Evolutionary conservation across 2,113 vertebrate species (phyloP).

Genomic region (Dromiciops gliroides): DNA sequence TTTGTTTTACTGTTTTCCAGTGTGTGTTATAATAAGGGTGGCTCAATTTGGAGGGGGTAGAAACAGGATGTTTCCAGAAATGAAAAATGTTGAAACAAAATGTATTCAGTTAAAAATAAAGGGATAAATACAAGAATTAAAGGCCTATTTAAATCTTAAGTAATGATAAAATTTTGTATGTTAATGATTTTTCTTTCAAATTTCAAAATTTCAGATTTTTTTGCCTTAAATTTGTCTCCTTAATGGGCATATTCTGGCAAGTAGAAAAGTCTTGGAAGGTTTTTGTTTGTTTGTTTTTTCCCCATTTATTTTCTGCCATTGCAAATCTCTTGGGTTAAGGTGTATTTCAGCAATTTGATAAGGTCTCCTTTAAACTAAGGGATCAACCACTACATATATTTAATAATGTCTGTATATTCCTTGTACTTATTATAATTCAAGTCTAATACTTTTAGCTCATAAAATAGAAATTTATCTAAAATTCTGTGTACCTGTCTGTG

Average conservation of each 20-base stretch:
- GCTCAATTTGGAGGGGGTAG: background rate
- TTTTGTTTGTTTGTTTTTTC: background rate
- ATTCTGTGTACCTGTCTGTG: too few species aligned
- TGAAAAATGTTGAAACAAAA: background rate
- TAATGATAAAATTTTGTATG: background rate
- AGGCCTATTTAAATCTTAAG: background rate
- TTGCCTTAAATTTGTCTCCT: too few species aligned
- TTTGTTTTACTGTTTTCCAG: background rate
- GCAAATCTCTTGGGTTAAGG: background rate
- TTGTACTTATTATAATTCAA: too few species aligned
- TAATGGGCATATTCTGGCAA: background rate
- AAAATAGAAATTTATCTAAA: too few species aligned
- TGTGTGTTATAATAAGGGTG: background rate
- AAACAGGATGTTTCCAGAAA: background rate
- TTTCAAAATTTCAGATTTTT: background rate
- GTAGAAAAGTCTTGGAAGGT: background rate
- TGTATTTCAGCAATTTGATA: background rate
- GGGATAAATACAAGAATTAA: background rate
- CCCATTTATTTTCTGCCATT: background rate
- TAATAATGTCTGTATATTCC: too few species aligned
- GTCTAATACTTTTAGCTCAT: too few species aligned
- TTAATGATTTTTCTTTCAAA: background rate
- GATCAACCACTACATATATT: background rate
- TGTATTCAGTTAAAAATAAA: background rate
- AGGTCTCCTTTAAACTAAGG: background rate